phyloP scores from a whole-genome alignment of 2,113 vertebrate species.

The Leuciscus idus region DNA sequence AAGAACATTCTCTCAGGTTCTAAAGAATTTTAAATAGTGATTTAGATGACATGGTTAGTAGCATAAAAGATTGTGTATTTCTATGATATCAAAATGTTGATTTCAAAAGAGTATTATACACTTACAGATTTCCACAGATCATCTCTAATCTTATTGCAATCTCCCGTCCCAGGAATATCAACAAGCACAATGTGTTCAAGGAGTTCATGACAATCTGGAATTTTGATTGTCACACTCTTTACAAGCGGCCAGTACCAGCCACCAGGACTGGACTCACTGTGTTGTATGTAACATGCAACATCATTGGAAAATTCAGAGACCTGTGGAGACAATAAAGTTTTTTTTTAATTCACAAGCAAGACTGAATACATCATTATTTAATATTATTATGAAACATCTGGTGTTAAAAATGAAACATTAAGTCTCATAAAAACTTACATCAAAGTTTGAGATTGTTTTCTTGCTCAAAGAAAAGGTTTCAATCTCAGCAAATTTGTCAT shows the following conservation, averaged over 20 bases:
- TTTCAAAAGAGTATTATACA: not conserved
- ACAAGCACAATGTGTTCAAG: constrained; percentile 37
- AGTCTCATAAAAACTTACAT: not conserved
- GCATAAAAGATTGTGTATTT: no score
- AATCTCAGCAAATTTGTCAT: not conserved
- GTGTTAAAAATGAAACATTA: no score
- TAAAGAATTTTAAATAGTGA: not conserved
- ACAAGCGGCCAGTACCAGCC: constrained; percentile 13
- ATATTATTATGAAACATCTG: no score
- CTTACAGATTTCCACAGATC: constrained; percentile 43
- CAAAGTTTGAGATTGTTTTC: not conserved
- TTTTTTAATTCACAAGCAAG: no score
- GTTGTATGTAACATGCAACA: not conserved
- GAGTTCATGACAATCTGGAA: not conserved
- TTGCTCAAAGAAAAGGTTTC: not conserved
- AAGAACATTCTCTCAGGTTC: constrained; percentile 37
- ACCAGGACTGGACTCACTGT: not conserved
- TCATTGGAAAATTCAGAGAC: not conserved
- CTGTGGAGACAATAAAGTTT: not conserved
- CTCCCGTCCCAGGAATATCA: constrained; percentile 45
- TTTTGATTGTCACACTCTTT: constrained; percentile 10
- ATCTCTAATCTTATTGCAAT: constrained; percentile 43
- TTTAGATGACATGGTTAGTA: no score
- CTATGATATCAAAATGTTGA: no score
- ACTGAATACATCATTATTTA: no score